Evolutionary conservation across 2,888 invertebrate species (phyloP), one percentile per base, ranked within the genome.

Genomic region (Orthosia incerta): DNA sequence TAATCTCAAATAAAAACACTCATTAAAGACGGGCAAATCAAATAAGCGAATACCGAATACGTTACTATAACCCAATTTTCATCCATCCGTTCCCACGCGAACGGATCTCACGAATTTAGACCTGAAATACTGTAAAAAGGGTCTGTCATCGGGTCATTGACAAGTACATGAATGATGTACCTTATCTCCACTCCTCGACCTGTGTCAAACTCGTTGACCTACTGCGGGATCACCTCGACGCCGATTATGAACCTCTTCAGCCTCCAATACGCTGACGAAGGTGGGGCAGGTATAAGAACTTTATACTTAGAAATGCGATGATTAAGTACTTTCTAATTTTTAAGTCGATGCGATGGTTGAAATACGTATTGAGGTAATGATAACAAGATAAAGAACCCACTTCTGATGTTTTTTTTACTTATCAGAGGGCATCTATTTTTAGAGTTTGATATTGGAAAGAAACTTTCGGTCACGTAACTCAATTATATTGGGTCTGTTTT

Each of bases 121-220:
- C 48, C 62, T 48, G 18, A 53, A 75, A 65, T 66, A 31, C 79
- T 82, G 76, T 26, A 71, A 66, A 75, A 79, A 73, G 61, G 70
- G 60, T 67, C 64, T 78, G 79, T 79, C 77, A 75, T 57, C 76
- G 69, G 85, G 85, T 87, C 88, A 89, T 87, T 88, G 84, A 84
- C 71, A 82, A 85, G 74, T 76, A 76, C 60, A 63, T 65, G 86
- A 86, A 78, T 79, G 86, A 79, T 88, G 86, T 88, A 87, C 85
- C 84, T 84, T 86, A 86, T 82, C 71, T 83, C 60, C 69, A 82
- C 71, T 87, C 89, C 90, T 92, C 92, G 92, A 91, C 90, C 91
- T 88, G 86, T 76, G 86, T 87, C 92, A 92, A 93, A 92, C 92
- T 90, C 86, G 89, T 94, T 94, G 94, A 94, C 94, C 94, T 88